Base-by-base conservation (phyloP, 92 coral and sea anemone genomes). In the Actinernus sp. region DNA sequence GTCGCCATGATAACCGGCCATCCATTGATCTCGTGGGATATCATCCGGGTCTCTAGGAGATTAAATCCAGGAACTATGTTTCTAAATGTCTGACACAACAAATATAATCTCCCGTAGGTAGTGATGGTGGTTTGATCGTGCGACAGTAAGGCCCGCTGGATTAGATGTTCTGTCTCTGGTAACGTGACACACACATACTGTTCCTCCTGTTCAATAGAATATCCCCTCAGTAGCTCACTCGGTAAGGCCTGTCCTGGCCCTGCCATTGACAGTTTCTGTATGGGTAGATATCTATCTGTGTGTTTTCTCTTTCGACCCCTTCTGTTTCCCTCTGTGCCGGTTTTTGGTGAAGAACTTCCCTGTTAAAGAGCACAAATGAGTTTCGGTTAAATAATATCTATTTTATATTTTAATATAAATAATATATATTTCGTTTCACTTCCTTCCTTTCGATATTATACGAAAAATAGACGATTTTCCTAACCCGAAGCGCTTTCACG, bases 1-100 rank as follows among this genome's bases (percentile, higher is more conserved):
- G 98, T 93, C 30, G 93, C 94, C 87, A 93, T 83, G 60, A 87
- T 84, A 65, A 93, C 82, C 18, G 98, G 98, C 90, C 98, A 93
- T 20, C 93, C 98, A 40, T 81, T 82, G 47, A 82, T 85, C 41
- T 69, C 90, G 49, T 84, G 84, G 2, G 97, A 93, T 44, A 93
- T 78, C 66, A 93, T 77, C 37, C 98, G 84, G 65, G 97, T 91
- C 64, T 93, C 98, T 9, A 93, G 77, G 68, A 93, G 65, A 61
- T 79, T 82, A 67, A 86, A 93, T 24, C 98, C 98, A 55, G 96
- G 94, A 60, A 90, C 69, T 33, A 86, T 75, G 63, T 87, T 85
- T 17, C 46, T 81, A 41, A 90, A 74, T 20, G 98, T 93, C 51
- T 92, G 97, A 63, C 98, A 93, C 12, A 93, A 81, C 14, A 93